Percentiles rank a stretch among this genome's conserved stretches.
Conservation (phyloP, 30 jellyfish, hydroid and myxozoan genomes). For the Aurelia sp. region DNA sequence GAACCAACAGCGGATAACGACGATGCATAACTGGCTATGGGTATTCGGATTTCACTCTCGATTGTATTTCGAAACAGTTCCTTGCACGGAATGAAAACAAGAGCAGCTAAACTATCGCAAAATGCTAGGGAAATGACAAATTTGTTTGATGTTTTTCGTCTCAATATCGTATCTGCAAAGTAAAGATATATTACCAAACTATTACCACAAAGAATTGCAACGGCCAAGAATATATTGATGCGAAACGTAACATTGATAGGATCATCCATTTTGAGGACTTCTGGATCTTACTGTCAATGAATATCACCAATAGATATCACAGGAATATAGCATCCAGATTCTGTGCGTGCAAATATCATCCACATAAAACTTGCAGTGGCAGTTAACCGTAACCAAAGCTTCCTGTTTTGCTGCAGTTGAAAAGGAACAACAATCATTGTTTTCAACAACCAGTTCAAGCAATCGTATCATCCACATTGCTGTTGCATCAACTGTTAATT, state of each 20-base stretch:
- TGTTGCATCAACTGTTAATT: too few relatives aligned
- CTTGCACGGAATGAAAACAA: conserved; percentile 60
- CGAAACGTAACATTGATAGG: neutral
- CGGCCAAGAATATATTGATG: conserved; percentile 10
- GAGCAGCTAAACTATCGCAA: conserved; percentile 54
- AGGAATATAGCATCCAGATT: too few relatives aligned
- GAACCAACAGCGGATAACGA: conserved; percentile 61
- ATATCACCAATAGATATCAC: too few relatives aligned
- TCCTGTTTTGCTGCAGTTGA: too few relatives aligned
- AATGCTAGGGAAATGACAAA: conserved; percentile 62
- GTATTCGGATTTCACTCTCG: conserved; percentile 19
- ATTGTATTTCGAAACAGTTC: conserved; percentile 4
- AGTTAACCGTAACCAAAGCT: too few relatives aligned
- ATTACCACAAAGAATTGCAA: conserved; percentile 51
- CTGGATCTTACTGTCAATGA: too few relatives aligned
- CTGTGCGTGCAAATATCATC: too few relatives aligned
- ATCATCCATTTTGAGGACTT: conserved; percentile 21
- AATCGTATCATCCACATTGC: too few relatives aligned
- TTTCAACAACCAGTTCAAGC: too few relatives aligned
- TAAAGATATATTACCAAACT: conserved; percentile 46
- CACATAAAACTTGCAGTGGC: too few relatives aligned
- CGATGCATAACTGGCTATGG: conserved; percentile 49
- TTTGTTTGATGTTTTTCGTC: conserved; percentile 37
- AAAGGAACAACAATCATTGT: too few relatives aligned
- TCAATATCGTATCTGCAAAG: conserved; percentile 32